Conservation (phyloP, 2,888 invertebrate genomes). For the Macroteleia sp. region DNA sequence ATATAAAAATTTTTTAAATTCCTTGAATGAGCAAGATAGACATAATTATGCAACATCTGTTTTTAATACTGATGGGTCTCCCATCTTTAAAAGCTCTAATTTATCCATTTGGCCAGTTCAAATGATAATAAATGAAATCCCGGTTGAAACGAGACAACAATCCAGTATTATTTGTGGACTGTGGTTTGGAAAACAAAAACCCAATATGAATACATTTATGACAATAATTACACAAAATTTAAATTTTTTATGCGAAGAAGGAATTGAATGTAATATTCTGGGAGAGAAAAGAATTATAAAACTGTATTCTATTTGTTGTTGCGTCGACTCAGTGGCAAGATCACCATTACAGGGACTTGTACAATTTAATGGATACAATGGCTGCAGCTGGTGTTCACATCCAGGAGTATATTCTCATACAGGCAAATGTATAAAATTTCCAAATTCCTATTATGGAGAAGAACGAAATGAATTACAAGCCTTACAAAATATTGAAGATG, state of each 20-base stretch:
- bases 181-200: slow-evolving; percentile 3
- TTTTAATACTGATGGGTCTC: slow-evolving; percentile 54
- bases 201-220: slow-evolving; percentile 21
- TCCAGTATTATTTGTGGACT: slow-evolving; percentile 20
- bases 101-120: slow-evolving; percentile 44
- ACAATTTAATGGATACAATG: not conserved
- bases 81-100: slow-evolving; percentile 46
- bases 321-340: slow-evolving; percentile 6
- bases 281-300: slow-evolving; percentile 1
- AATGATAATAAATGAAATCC: slow-evolving; percentile 18
- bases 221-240: slow-evolving; percentile 19
- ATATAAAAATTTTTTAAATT: slow-evolving; percentile 33
- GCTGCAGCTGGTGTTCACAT: slow-evolving; percentile 5
- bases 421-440: too few species aligned
- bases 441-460: too few species aligned
- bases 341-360: slow-evolving; percentile 1
- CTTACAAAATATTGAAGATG: too few species aligned
- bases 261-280: slow-evolving; percentile 4
- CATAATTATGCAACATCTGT: slow-evolving; percentile 29
- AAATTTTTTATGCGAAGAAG: too few species aligned
- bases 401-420: too few species aligned
- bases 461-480: too few species aligned
- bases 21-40: slow-evolving; percentile 10
- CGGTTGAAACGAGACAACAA: not conserved
- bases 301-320: not conserved